Evolutionary conservation across 2,888 invertebrate species (phyloP), one percentile per base, ranked within the genome.

Genomic region (Hydriomena furcata): DNA sequence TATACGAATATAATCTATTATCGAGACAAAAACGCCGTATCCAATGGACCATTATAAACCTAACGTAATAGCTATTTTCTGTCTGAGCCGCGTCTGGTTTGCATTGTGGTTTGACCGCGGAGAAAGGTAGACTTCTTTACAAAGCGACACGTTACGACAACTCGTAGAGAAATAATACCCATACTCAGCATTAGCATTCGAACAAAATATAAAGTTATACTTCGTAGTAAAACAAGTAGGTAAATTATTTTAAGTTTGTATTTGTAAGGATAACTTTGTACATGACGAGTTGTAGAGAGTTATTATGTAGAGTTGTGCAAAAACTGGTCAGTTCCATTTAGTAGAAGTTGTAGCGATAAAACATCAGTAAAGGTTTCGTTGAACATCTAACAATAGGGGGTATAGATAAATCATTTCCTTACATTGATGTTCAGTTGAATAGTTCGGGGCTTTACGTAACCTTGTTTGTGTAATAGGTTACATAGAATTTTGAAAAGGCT

Each of bases 1-100:
- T n/a, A 24, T 44, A 28, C 8, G 20, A 24, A 45, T 37, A 20
- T 37, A 37, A 32, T 28, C 20, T 30, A 31, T 37, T 25, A 30
- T 20, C 12, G 34, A 38, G 10, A 28, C 53, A 48, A 50, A 37
- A 41, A 55, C 31, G 52, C 55, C 58, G 23, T 40, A 46, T 52
- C 41, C 40, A 55, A 60, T 55, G 48, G 59, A 50, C 63, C 58
- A 66, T 67, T 64, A 32, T 66, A 66, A 56, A 55, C 43, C 40
- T 53, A 57, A 61, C 51, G 58, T 58, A 55, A 23, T 52, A 55
- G 53, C 58, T 60, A 57, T 61, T 64, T 31, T 58, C 59, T 57
- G 71, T 74, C 72, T 71, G 60, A 55, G 38, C 58, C 47, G 17
- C 49, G 69, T 69, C 73, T 73, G 66, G 62, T 43, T 44, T 36